Evolutionary conservation across 2,888 invertebrate species (phyloP), one percentile per base, ranked within the genome.

Genomic region (Syritta pipiens): DNA sequence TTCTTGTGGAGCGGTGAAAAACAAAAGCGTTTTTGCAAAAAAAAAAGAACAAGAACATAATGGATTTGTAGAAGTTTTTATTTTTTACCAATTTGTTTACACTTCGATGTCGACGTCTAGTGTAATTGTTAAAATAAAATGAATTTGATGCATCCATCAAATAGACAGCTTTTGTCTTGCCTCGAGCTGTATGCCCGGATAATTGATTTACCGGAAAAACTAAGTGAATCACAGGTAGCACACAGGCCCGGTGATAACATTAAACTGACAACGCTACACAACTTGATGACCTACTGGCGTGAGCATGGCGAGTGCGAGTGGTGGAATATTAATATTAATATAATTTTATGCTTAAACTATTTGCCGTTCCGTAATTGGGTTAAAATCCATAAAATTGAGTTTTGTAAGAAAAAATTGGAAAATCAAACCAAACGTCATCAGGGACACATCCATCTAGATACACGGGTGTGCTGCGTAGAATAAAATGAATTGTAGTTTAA

Each of bases 131-230:
- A 19, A 68, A 68, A 17, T 68, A 68, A 59, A 69, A 69, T 76
- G 35, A 63, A 46, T 76, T 76, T 76, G 57, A 57, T 63, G 69
- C 76, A 76, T 76, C 76, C 69, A 76, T 76, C 76, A 76, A 76
- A 44, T 63, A 14, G 63, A 69, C 63, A 76, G 63, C n/a, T 37
- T 63, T 69, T n/a, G 49, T 49, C 40, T 48, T 40, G 30, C 49
- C 24, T 24, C 30, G 1, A 32, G n/a, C 28, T 65, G 35, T 35
- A 65, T 53, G 26, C 32, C 44, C 5, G 9, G 35, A n/a, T 65
- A 65, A 65, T 65, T 55, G 65, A 65, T 65, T 55, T 46, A 35
- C 42, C 53, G 19, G n/a, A 24, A 44, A 53, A 35, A 42, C 14
- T 40, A 28, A 22, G 44, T 65, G 53, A 65, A 51, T 63, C 51